phyloP scores from a whole-genome alignment of 2,113 vertebrate genomes.

The Phylloscopus trochiloides region DNA sequence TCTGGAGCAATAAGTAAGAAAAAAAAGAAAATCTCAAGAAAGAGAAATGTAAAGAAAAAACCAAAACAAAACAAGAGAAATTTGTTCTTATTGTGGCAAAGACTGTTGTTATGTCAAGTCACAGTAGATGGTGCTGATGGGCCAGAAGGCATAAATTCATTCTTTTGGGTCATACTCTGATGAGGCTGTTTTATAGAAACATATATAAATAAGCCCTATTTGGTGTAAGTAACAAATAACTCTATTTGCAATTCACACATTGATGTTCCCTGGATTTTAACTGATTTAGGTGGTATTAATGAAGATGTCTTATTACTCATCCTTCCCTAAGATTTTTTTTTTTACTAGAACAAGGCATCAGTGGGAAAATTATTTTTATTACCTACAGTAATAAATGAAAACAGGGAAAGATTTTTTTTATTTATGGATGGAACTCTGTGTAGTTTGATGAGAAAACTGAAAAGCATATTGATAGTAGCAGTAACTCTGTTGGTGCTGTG shows the following conservation, averaged over 20 bases:
- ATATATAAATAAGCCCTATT: constrained; percentile 36
- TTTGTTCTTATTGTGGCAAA: not conserved
- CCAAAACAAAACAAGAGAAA: not conserved
- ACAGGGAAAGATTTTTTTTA: not conserved
- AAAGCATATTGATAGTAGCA: not conserved
- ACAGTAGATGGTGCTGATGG: constrained; percentile 70
- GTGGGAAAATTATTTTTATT: not conserved
- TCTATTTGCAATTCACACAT: constrained; percentile 55
- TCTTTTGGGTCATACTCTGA: not conserved
- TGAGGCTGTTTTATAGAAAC: not conserved
- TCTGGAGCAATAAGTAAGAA: not conserved
- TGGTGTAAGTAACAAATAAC: constrained; percentile 55
- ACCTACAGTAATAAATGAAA: not conserved
- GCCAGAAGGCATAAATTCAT: constrained; percentile 16
- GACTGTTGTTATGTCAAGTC: not conserved
- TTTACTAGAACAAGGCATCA: not conserved
- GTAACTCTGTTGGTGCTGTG: constrained; percentile 18
- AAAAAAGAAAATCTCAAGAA: not conserved
- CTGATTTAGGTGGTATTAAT: constrained; percentile 57
- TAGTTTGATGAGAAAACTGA: not conserved
- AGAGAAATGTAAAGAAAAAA: not conserved
- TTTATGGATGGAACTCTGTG: not conserved
- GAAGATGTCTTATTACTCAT: constrained; percentile 36
- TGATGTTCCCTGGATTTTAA: constrained; percentile 58
- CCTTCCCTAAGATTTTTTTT: not conserved